These are phyloP conservation scores for Pipra filicauda DNA, from an alignment of 2,113 vertebrate species.

Conservation along the genomic window DNA sequence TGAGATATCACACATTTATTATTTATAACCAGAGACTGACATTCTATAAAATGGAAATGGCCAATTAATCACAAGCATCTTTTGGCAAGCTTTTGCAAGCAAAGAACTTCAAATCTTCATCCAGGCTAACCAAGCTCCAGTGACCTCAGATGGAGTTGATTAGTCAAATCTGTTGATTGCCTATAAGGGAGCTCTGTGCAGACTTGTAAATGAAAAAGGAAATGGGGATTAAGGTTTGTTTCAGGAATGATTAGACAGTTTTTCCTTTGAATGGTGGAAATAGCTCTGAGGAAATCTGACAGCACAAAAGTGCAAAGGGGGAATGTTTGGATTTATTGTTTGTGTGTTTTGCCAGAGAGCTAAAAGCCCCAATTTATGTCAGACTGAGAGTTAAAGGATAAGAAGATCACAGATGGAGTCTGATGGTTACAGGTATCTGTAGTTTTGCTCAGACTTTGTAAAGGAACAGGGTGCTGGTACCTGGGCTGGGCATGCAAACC, in stretches of 20 bases:
- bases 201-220: background rate
- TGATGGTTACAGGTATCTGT: background rate
- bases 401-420: background rate
- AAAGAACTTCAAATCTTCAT: background rate
- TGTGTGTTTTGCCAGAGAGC: background rate
- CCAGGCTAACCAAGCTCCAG: background rate
- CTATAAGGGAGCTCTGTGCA: background rate
- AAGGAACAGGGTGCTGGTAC: background rate
- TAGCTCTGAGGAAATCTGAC: background rate
- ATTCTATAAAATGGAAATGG: background rate
- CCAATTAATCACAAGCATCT: background rate
- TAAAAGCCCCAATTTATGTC: background rate
- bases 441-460: background rate
- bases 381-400: background rate
- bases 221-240: background rate
- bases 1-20: background rate
- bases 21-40: background rate
- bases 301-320: background rate
- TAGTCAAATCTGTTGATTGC: background rate
- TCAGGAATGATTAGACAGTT: background rate
- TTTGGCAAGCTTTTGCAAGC: background rate
- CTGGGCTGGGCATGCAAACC: background rate
- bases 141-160: background rate
- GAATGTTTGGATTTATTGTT: background rate
- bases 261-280: background rate